phyloP scores from a whole-genome alignment of 2,797 vertebrate species.

The Thripadectes ignobilis region DNA sequence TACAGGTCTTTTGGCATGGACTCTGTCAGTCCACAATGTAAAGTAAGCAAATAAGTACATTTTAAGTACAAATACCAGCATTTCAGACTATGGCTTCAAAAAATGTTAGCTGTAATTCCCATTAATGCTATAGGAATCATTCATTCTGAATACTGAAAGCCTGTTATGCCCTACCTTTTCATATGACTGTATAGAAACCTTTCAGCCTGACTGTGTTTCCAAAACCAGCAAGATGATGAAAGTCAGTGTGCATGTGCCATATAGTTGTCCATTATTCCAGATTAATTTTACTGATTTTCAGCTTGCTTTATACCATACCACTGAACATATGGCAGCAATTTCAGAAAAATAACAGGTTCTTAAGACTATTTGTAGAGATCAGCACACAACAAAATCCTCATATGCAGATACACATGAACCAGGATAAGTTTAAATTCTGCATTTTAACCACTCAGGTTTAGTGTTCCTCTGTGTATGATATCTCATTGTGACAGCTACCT shows the following conservation, averaged over 20 bases:
- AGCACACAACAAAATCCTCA: background rate
- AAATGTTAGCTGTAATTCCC: background rate
- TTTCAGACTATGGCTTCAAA: background rate
- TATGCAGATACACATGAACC: background rate
- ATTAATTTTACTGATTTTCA: slow-evolving; percentile 24
- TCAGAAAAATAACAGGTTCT: background rate
- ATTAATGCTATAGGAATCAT: background rate
- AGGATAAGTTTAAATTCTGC: background rate
- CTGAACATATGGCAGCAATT: background rate
- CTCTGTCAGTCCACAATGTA: background rate
- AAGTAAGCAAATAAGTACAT: background rate
- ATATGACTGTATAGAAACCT: background rate
- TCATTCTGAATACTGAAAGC: background rate
- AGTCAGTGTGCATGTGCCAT: background rate
- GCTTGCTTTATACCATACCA: background rate
- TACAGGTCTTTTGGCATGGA: background rate
- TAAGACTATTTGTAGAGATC: background rate
- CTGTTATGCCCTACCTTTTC: background rate
- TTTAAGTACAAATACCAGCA: background rate
- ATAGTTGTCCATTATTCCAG: background rate
- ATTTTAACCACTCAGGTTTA: background rate
- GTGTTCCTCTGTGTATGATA: background rate
- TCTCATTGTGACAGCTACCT: background rate
- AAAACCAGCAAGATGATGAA: background rate
- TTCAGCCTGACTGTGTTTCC: background rate